A percentile compares a stretch with the other conserved stretches of the same genome.
These are phyloP conservation scores for Oreohelix idahoensis DNA, from an alignment of 1,140 invertebrate genomes.

Conservation along the genomic window DNA sequence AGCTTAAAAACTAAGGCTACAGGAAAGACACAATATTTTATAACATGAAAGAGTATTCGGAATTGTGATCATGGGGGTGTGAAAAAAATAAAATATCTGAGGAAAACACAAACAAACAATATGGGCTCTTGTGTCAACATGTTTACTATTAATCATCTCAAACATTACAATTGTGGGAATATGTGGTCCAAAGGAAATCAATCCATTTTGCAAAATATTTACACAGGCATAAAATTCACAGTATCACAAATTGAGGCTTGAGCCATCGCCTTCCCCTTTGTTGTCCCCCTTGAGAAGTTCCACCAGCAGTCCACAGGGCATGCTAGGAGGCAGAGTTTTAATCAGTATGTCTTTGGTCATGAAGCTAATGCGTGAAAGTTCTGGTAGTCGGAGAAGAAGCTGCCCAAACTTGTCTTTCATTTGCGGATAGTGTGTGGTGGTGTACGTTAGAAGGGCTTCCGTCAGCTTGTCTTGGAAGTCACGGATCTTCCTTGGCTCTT, in stretches of 20 bases:
- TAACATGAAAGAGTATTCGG: no score
- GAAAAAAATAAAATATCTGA: no score
- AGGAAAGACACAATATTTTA: no score
- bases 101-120: no score
- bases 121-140: no score
- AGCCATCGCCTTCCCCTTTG: slow-evolving; percentile 4
- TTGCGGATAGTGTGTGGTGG: slow-evolving; percentile 90
- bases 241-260: slow-evolving; percentile 5
- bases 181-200: no score
- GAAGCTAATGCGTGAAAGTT: slow-evolving; percentile 94
- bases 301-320: slow-evolving; percentile 94
- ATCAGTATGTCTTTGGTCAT: slow-evolving; percentile 85
- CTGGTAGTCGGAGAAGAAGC: slow-evolving; percentile 91
- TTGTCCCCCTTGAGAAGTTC: slow-evolving; percentile 83
- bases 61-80: no score
- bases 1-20: no score
- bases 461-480: slow-evolving; percentile 94
- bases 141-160: no score
- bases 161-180: no score
- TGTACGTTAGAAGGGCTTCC: slow-evolving; percentile 93
- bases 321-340: slow-evolving; percentile 81
- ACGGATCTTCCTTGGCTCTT: slow-evolving; percentile 91
- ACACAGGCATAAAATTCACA: not conserved
- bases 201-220: not conserved
- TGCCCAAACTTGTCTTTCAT: slow-evolving; percentile 96